Evolutionary conservation across 2,888 invertebrate genomes (phyloP).

Genomic region (Amblyjoppa fuscipennis): DNA sequence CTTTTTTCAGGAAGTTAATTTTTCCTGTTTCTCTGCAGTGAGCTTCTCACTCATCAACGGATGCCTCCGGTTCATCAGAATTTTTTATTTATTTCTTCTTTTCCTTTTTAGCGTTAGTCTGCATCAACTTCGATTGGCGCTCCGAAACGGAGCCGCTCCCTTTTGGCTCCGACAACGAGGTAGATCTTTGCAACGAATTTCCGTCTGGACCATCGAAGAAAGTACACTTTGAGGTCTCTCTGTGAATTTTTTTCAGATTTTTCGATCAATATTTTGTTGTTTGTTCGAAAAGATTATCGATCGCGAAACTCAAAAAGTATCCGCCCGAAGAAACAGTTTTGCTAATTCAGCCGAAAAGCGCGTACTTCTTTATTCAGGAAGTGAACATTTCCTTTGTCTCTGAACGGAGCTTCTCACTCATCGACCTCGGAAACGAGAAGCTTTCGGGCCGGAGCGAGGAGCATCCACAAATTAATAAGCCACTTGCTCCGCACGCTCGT

Average conservation of each 20-base stretch:
- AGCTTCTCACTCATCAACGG: background rate
- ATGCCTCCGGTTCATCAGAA: slow-evolving; percentile 13
- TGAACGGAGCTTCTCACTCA: background rate
- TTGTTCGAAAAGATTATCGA: background rate
- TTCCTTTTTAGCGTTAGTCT: too few relatives aligned
- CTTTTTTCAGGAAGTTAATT: background rate
- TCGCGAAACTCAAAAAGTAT: background rate
- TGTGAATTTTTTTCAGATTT: background rate
- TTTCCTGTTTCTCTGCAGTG: background rate
- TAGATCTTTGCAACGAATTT: background rate
- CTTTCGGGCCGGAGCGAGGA: background rate
- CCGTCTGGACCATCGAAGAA: background rate
- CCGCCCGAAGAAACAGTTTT: background rate
- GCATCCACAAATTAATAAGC: slow-evolving; percentile 34
- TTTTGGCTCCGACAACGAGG: too few relatives aligned
- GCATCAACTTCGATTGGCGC: too few relatives aligned
- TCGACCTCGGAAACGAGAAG: slow-evolving; percentile 11
- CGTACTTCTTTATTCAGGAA: background rate
- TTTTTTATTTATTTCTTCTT: background rate
- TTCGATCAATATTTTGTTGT: too few relatives aligned
- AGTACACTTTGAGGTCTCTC: background rate
- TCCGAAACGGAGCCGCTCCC: too few relatives aligned
- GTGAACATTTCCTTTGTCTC: background rate
- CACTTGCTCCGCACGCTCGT: slow-evolving; percentile 49
- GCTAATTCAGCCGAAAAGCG: background rate